Evolutionary conservation across 2,113 vertebrate species (phyloP).

Genomic region (Mus spicilegus): DNA sequence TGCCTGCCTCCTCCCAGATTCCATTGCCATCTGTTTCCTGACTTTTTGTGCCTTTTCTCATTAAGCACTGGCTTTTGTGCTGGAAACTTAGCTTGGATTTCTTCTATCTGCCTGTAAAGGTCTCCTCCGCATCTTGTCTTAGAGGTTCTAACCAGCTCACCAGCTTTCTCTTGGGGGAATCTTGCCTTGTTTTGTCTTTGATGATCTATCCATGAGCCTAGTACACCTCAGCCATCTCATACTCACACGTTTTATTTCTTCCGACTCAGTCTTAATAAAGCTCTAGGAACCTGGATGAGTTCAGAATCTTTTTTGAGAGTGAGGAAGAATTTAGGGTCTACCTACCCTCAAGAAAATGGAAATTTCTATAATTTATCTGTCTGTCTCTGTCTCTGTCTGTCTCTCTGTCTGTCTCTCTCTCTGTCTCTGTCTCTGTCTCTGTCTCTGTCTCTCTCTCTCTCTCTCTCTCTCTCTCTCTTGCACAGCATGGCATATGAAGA

Average conservation of each 20-base stretch:
- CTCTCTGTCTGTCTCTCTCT: not conserved
- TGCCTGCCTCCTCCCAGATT: constrained; percentile 45
- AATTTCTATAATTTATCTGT: not conserved
- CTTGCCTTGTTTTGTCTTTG: not conserved
- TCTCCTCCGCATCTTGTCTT: not conserved
- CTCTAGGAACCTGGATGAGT: not conserved
- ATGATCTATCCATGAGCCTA: not conserved
- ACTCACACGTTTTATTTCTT: not conserved
- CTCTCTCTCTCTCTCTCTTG: not conserved
- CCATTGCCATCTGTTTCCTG: constrained; percentile 65
- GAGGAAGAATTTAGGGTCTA: not conserved
- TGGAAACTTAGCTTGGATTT: constrained; percentile 15
- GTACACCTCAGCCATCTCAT: not conserved
- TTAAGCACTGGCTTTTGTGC: constrained; percentile 15
- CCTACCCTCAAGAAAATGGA: not conserved
- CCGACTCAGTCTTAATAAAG: not conserved
- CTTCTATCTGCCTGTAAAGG: not conserved
- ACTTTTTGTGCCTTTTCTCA: constrained; percentile 32
- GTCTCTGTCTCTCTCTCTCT: not conserved
- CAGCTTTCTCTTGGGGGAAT: not conserved
- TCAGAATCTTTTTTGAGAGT: not conserved
- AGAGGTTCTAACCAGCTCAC: not conserved
- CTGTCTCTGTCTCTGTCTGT: not conserved
- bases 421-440: not conserved
- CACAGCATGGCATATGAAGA: not conserved